Evolutionary conservation across 1,140 invertebrate species (phyloP).

Genomic region (Brachionus paranguensis): DNA sequence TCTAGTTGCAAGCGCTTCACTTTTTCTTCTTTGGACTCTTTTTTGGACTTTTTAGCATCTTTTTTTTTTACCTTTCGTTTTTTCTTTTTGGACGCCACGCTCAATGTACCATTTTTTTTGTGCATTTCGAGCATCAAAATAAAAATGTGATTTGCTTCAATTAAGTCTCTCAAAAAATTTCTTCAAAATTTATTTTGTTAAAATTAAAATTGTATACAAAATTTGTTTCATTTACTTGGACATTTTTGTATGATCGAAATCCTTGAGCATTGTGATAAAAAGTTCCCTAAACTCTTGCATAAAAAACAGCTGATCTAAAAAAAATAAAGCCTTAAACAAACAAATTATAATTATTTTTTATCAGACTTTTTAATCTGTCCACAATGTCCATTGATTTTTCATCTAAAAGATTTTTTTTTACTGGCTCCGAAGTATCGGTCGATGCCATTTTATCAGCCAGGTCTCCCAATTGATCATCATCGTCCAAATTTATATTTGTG

Average conservation of each 20-base stretch:
- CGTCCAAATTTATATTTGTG: background rate
- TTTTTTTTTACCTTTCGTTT: constrained; percentile 10
- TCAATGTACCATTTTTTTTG: constrained; percentile 20
- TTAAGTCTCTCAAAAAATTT: constrained; percentile 30
- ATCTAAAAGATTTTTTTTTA: background rate
- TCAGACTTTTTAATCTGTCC: background rate
- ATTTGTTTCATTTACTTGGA: constrained; percentile 14
- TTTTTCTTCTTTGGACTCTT: constrained; percentile 36
- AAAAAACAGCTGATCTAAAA: constrained; percentile 33
- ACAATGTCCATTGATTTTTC: background rate
- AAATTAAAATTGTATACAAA: background rate
- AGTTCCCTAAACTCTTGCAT: constrained; percentile 39
- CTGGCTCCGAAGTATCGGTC: background rate
- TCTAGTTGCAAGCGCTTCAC: constrained; percentile 5
- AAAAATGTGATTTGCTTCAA: constrained; percentile 38
- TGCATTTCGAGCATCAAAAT: constrained; percentile 15
- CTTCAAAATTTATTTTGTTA: background rate
- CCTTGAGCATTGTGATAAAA: constrained; percentile 23
- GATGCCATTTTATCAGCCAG: background rate
- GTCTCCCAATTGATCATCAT: background rate
- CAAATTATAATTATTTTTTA: background rate
- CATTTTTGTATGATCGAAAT: constrained; percentile 32
- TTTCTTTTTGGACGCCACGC: constrained; percentile 3
- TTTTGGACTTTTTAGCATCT: background rate
- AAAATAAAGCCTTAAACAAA: background rate